Conservation (phyloP, 92 coral and sea anemone species). For the Metridium senile region DNA sequence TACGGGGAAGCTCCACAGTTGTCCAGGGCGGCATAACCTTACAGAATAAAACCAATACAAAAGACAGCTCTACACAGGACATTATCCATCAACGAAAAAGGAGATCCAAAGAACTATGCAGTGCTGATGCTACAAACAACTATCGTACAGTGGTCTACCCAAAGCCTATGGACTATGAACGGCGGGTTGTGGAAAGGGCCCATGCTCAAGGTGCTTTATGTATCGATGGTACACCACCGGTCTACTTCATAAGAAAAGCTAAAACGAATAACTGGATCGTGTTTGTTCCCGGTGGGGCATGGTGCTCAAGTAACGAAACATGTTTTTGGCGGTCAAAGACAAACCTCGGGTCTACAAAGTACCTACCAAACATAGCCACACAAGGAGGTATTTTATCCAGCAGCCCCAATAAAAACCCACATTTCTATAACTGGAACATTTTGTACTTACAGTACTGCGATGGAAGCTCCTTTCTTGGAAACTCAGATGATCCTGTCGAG, state of each 20-base stretch:
- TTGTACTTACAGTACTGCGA: constrained; percentile 84
- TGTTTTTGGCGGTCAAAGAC: constrained; percentile 72
- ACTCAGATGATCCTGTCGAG: constrained; percentile 61
- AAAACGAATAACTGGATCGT: constrained; percentile 68
- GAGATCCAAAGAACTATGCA: not conserved
- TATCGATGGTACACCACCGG: constrained; percentile 82
- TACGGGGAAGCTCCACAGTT: no score
- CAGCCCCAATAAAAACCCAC: constrained; percentile 46
- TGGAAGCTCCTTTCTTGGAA: constrained; percentile 90
- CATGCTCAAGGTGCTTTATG: constrained; percentile 73
- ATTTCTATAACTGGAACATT: constrained; percentile 90
- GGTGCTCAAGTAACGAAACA: constrained; percentile 74
- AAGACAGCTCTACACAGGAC: not conserved
- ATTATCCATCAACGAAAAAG: not conserved
- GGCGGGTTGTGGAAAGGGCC: constrained; percentile 29
- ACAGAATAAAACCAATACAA: no score
- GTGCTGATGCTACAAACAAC: not conserved
- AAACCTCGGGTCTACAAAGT: constrained; percentile 65
- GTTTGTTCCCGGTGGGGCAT: constrained; percentile 85
- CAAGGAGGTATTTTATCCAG: constrained; percentile 69
- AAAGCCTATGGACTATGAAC: constrained; percentile 10
- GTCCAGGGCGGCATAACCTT: no score
- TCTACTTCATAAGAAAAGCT: constrained; percentile 67
- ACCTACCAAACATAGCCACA: constrained; percentile 22
- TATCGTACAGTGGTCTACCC: not conserved